phyloP scores from a whole-genome alignment of 2,113 vertebrate genomes.

The Nothobranchius kuhntae region DNA sequence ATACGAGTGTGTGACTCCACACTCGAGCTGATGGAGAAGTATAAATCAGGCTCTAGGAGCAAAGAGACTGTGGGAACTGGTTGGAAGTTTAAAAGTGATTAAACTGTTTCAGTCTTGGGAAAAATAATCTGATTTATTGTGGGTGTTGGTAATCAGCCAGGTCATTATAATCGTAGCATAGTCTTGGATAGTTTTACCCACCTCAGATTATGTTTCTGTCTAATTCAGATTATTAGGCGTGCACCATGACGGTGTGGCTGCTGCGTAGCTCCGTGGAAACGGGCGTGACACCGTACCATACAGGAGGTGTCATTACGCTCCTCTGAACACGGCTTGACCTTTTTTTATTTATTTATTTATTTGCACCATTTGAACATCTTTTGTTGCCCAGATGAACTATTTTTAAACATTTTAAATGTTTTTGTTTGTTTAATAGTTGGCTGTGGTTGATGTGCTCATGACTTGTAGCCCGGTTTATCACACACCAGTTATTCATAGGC shows the following conservation, averaged over 20 bases:
- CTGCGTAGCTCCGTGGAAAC: too few relatives aligned
- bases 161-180: neutral
- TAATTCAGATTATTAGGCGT: too few relatives aligned
- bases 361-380: neutral
- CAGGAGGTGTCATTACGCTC: constrained; percentile 29
- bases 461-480: constrained; percentile 4
- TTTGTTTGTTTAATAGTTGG: constrained; percentile 1
- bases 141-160: neutral
- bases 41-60: too few relatives aligned
- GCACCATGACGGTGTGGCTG: too few relatives aligned
- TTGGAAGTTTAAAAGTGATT: neutral
- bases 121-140: neutral
- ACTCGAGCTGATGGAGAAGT: too few relatives aligned
- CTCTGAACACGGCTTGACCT: constrained; percentile 40
- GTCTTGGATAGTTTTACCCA: constrained; percentile 1
- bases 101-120: constrained; percentile 7
- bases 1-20: too few relatives aligned
- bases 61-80: neutral
- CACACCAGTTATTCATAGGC: constrained; percentile 13
- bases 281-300: too few relatives aligned
- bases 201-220: neutral
- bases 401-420: neutral
- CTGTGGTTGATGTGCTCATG: constrained; percentile 16
- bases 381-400: neutral
- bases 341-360: too few relatives aligned